These are phyloP conservation scores for Pterostichus madidus DNA, from an alignment of 2,888 invertebrate genomes.

Conservation along the genomic window DNA sequence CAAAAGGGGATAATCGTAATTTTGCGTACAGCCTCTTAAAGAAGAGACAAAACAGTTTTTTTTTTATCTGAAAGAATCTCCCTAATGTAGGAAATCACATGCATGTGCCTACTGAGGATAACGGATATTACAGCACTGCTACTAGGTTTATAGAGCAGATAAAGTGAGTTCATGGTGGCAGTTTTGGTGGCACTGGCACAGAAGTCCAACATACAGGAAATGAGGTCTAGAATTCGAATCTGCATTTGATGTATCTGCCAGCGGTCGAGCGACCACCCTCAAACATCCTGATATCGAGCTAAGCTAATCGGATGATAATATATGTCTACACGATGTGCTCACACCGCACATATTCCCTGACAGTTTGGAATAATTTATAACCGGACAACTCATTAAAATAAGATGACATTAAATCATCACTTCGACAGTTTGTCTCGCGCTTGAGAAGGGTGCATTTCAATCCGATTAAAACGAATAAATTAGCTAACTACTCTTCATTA, in stretches of 20 bases:
- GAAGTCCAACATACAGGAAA: slow-evolving; percentile 32
- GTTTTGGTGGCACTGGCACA: slow-evolving; percentile 36
- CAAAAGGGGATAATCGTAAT: no score
- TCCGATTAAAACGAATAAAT: slow-evolving; percentile 37
- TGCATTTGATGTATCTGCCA: slow-evolving; percentile 54
- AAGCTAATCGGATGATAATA: slow-evolving; percentile 51
- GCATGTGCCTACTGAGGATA: no score
- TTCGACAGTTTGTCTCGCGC: slow-evolving; percentile 22
- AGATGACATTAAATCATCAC: slow-evolving; percentile 36
- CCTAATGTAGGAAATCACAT: no score
- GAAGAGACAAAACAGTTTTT: no score
- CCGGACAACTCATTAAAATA: slow-evolving; percentile 38
- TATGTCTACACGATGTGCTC: slow-evolving; percentile 20
- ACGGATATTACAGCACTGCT: no score
- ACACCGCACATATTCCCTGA: slow-evolving; percentile 14
- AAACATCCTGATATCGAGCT: slow-evolving; percentile 7
- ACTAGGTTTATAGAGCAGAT: no score
- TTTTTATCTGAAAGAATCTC: no score
- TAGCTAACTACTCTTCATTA: slow-evolving; percentile 8
- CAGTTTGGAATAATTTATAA: slow-evolving; percentile 26
- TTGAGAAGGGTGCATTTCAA: slow-evolving; percentile 24
- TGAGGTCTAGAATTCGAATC: slow-evolving; percentile 56
- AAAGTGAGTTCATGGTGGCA: slow-evolving; percentile 23
- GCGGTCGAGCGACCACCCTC: slow-evolving; percentile 5
- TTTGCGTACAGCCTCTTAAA: no score